Base-by-base conservation (phyloP, 2,888 invertebrate genomes). In the Mesorhabditis spiculigera region DNA sequence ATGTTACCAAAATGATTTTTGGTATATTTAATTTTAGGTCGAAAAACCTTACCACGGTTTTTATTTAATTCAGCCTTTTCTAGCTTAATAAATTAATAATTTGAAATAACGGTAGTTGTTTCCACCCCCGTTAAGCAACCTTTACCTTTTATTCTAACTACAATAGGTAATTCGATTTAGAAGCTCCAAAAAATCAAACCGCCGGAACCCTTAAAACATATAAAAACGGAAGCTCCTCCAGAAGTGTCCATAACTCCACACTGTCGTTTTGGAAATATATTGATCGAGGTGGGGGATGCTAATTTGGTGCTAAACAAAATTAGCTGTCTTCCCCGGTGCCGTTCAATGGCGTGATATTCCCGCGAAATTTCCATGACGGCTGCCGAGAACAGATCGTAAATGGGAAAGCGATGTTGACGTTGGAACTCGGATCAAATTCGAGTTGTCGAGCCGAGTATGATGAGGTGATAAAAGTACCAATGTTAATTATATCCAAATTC, bases 331-430 rank as follows among this genome's bases (percentile, higher is more conserved):
- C 58, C 1, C 10, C 8, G 58, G n/a, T 13, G 58, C 58, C 58
- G n/a, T 50, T 50, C n/a, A 50, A 50, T n/a, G 58, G 58, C n/a
- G n/a, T n/a, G 58, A n/a, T 50, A 13, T 50, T 50, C n/a, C 58
- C 58, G n/a, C 8, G 58, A 50, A 50, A 50, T 50, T 50, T 50
- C 8, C 58, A 50, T n/a, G 58, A 50, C 10, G n/a, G n/a, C 8
- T 50, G 58, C 58, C n/a, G 10, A n/a, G n/a, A 13, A n/a, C 8
- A 50, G n/a, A 50, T 50, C n/a, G 58, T 50, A n/a, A 50, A 50
- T 50, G 58, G 58, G n/a, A 50, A 50, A 50, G 58, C 10, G 58
- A 50, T 2, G 8, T n/a, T 50, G 10, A 13, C 58, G 58, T 50
- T 50, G 58, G 58, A 50, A 50, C n/a, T 50, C 10, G 58, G 58